Evolutionary conservation across 2,797 vertebrate species (phyloP).

Genomic region (Tympanoctomys barrerae): DNA sequence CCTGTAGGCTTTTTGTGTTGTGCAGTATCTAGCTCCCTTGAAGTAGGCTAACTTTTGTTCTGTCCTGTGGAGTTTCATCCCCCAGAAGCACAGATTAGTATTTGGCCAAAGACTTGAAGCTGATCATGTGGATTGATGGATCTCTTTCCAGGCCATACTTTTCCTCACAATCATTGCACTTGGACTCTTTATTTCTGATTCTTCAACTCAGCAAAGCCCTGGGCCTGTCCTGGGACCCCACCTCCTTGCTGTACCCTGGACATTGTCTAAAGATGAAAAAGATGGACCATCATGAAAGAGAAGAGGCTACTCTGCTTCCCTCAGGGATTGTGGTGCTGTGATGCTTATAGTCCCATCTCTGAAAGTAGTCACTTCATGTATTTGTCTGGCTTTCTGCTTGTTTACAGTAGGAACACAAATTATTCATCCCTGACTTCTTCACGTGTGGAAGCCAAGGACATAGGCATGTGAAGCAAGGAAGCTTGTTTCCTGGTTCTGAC

Average conservation of each 20-base stretch:
- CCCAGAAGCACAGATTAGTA: neutral
- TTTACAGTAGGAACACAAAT: neutral
- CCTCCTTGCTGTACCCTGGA: neutral
- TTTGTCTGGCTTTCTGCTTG: neutral
- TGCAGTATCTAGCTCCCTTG: neutral
- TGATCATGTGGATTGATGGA: neutral
- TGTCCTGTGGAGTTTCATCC: neutral
- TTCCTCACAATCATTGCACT: neutral
- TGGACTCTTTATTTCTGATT: neutral
- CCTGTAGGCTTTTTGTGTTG: neutral
- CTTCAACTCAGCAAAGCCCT: neutral
- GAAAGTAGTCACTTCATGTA: neutral
- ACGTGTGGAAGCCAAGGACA: neutral
- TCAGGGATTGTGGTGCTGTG: neutral
- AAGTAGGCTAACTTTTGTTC: neutral
- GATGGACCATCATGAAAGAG: neutral
- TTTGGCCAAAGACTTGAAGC: neutral
- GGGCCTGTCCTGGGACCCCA: neutral
- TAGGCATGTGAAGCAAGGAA: neutral
- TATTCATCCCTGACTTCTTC: neutral
- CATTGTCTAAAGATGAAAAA: neutral
- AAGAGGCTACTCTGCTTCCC: neutral
- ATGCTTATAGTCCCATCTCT: neutral
- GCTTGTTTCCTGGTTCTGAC: constrained; percentile 2
- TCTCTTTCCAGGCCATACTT: neutral